Base-by-base conservation (phyloP, 2,888 invertebrate genomes). In the Fragum fragum region DNA sequence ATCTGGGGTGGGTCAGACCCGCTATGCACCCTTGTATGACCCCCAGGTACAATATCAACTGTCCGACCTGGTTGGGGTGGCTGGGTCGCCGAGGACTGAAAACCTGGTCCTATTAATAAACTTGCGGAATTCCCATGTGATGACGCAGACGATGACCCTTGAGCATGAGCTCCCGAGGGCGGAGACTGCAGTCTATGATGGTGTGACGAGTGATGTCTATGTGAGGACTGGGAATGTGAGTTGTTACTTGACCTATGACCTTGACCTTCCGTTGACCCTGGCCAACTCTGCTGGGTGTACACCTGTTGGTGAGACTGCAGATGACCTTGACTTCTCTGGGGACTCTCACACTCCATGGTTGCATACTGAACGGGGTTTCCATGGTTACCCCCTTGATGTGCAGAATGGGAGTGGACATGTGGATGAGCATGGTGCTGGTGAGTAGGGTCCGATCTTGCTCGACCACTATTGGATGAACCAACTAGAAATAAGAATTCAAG, bases 1-100 rank as follows among this genome's bases (percentile, higher is more conserved):
- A 94, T 92, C 82, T 94, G 94, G 16, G 94, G 93, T 73, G 94
- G 94, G 85, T 94, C 95, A 81, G 94, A 87, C 83, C 91, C 90
- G 76, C 90, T 88, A 63, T 90, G 90, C 36, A 86, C 86, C 74
- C 85, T 82, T 18, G 82, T 55, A 76, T 83, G 81, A 69, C 82
- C 61, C 59, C 85, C 79, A 69, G 85, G 81, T 78, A 79, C 83
- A 52, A 87, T 84, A 69, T 87, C 87, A 23, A 86, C 85, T n/a
- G 82, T 72, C 32, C 87, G 79, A 55, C 89, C 88, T 36, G 84
- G 73, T 52, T 78, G 80, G n/a, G 83, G 81, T 26, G 81, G 85
- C 81, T 81, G 78, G 1, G 84, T 85, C 66, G 84, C 85, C 5
- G 82, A 85, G 18, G 85, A 79, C 32, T 79, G 72, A 77, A 86